Percentiles rank a stretch among this genome's conserved stretches.
These are phyloP conservation scores for Onychostoma macrolepis DNA, from an alignment of 2,113 vertebrate genomes.

Conservation along the genomic window DNA sequence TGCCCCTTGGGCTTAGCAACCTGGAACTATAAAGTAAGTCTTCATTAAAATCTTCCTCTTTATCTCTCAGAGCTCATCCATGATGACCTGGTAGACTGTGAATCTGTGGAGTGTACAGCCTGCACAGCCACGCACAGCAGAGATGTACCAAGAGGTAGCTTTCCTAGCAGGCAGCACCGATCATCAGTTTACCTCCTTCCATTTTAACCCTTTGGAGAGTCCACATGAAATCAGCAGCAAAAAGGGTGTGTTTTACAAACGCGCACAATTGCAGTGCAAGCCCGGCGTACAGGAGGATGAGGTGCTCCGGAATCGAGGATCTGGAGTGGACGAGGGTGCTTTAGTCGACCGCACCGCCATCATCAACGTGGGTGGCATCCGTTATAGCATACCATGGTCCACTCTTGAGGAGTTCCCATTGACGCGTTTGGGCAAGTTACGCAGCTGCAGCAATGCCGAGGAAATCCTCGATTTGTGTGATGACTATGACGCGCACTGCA, in stretches of 20 bases:
- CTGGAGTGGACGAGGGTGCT: slow-evolving; percentile 61
- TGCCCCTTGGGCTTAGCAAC: background rate
- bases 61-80: slow-evolving; percentile 11
- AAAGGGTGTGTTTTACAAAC: slow-evolving; percentile 88
- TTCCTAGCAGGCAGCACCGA: slow-evolving; percentile 83
- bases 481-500: slow-evolving; percentile 89
- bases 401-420: slow-evolving; percentile 92
- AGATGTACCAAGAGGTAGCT: slow-evolving; percentile 86
- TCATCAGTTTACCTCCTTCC: slow-evolving; percentile 80
- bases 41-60: background rate
- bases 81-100: slow-evolving; percentile 7
- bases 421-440: slow-evolving; percentile 87
- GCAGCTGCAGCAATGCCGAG: slow-evolving; percentile 84
- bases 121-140: slow-evolving; percentile 58
- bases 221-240: slow-evolving; percentile 79
- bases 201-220: slow-evolving; percentile 81
- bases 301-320: slow-evolving; percentile 61
- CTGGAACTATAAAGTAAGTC: background rate
- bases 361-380: slow-evolving; percentile 94
- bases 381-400: slow-evolving; percentile 92
- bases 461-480: slow-evolving; percentile 95
- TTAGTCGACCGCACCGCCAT: slow-evolving; percentile 78
- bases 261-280: slow-evolving; percentile 78
- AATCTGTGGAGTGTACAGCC: slow-evolving; percentile 17
- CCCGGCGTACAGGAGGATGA: slow-evolving; percentile 68